phyloP scores from a whole-genome alignment of 2,797 vertebrate species.

The Cygnus olor region DNA sequence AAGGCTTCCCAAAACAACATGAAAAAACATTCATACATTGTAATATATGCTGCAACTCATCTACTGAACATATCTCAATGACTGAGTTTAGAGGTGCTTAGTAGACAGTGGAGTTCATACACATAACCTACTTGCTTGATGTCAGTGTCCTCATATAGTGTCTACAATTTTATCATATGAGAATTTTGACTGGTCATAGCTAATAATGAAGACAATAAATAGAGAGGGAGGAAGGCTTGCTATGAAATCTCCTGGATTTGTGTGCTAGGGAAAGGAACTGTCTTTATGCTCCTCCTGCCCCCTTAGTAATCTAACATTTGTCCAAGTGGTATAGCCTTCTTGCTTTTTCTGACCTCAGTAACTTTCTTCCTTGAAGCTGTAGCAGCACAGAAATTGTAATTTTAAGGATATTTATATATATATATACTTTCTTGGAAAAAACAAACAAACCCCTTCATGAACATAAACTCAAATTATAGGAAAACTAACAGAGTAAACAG shows the following conservation, averaged over 20 bases:
- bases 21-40: neutral
- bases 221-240: neutral
- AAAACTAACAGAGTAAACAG: neutral
- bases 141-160: neutral
- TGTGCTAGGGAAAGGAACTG: neutral
- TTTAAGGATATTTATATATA: neutral
- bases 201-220: neutral
- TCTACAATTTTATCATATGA: neutral
- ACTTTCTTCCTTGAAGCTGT: slow-evolving; percentile 5
- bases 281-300: neutral
- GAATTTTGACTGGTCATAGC: neutral
- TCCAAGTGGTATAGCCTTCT: neutral
- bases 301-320: slow-evolving; percentile 33
- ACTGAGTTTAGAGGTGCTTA: neutral
- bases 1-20: neutral
- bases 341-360: neutral
- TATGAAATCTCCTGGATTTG: slow-evolving; percentile 1
- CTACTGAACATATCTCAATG: neutral
- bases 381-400: neutral
- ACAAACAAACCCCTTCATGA: no score
- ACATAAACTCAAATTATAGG: neutral
- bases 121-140: neutral
- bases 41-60: neutral
- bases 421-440: neutral
- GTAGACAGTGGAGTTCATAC: neutral